Conservation (phyloP, 2,888 invertebrate genomes). For the Lasioglossum oenotherae region DNA sequence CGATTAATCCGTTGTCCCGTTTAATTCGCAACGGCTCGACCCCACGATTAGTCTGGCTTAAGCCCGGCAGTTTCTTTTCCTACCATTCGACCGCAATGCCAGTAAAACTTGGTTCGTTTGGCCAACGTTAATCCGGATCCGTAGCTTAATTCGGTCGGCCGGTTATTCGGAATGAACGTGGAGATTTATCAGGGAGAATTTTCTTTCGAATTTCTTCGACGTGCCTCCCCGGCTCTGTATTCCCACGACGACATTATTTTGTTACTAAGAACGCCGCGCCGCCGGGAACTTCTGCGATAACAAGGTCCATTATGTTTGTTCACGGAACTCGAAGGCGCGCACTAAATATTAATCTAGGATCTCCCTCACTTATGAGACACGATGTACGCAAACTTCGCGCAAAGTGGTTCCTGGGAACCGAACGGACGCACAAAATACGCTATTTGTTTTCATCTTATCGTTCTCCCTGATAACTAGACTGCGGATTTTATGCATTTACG, state of each 20-base stretch:
- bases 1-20: conserved; percentile 33
- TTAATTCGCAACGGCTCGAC: conserved; percentile 26
- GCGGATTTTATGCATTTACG: no score
- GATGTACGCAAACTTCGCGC: neutral
- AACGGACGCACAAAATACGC: neutral
- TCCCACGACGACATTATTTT: conserved; percentile 7
- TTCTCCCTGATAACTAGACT: neutral
- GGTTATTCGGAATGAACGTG: conserved; percentile 16
- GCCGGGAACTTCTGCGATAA: neutral
- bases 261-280: neutral
- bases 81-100: conserved; percentile 29
- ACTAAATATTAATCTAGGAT: conserved; percentile 4
- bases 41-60: conserved; percentile 53
- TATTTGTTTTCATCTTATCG: neutral
- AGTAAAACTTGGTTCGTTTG: conserved; percentile 53
- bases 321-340: neutral
- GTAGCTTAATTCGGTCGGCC: conserved; percentile 37
- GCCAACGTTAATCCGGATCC: conserved; percentile 43
- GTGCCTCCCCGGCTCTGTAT: neutral
- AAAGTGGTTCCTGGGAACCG: neutral
- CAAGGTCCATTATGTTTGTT: conserved; percentile 6
- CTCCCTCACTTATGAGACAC: neutral
- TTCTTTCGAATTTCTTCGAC: conserved; percentile 8
- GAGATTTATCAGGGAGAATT: neutral
- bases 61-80: conserved; percentile 48